Percentiles rank a stretch among this genome's conserved stretches.
Conservation (phyloP, 2,113 vertebrate species). For the Hydropotes inermis region DNA sequence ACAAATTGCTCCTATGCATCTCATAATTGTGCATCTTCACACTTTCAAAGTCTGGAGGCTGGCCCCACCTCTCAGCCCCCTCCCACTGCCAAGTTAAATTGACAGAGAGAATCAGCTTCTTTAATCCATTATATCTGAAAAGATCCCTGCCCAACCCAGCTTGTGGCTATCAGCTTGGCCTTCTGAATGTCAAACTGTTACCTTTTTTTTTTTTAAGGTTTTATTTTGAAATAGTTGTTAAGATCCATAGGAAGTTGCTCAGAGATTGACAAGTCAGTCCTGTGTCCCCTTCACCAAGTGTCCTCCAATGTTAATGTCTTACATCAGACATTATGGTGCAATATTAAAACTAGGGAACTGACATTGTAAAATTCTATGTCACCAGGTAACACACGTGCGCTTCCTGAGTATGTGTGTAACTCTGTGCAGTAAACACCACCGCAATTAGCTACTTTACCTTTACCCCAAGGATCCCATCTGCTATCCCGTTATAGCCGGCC, state of each 20-base stretch:
- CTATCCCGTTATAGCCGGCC: neutral
- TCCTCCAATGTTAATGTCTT: neutral
- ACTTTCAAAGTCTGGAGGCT: neutral
- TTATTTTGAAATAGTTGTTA: neutral
- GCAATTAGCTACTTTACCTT: neutral
- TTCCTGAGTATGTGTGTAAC: neutral
- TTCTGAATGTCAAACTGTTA: neutral
- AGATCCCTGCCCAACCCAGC: neutral
- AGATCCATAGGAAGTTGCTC: neutral
- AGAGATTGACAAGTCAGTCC: neutral
- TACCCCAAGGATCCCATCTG: neutral
- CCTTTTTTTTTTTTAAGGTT: neutral
- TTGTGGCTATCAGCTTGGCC: neutral
- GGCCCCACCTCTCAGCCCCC: neutral
- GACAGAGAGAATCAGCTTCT: neutral
- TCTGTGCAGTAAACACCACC: neutral
- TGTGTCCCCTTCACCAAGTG: neutral
- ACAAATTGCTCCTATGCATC: neutral
- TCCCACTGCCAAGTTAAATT: neutral
- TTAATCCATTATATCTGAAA: neutral
- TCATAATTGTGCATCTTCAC: neutral
- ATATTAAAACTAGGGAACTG: neutral
- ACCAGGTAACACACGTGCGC: neutral
- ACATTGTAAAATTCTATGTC: neutral
- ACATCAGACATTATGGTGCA: neutral